Conservation (phyloP, 2,113 vertebrate species). For the Capreolus pygargus region DNA sequence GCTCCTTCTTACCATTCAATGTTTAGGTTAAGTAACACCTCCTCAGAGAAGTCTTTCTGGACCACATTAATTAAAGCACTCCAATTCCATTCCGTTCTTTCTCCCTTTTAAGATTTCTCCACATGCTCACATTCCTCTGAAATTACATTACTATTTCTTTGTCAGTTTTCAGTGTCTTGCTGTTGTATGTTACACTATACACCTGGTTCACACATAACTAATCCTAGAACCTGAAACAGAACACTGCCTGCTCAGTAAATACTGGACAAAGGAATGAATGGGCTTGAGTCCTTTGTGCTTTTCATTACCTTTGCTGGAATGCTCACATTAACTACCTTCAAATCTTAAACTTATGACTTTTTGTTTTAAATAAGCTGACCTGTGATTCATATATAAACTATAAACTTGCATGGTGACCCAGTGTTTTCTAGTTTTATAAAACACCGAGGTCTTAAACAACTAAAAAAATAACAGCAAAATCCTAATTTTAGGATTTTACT, state of each 20-base stretch:
- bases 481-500: not conserved
- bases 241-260: not conserved
- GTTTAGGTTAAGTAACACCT: not conserved
- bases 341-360: not conserved
- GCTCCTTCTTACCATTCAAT: not conserved
- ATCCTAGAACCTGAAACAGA: not conserved
- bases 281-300: not conserved
- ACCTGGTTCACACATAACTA: not conserved
- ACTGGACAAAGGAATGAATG: not conserved
- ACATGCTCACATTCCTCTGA: not conserved
- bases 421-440: not conserved
- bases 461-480: not conserved
- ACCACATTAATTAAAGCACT: not conserved
- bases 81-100: not conserved
- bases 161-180: not conserved
- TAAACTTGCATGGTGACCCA: not conserved
- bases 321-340: not conserved
- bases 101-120: not conserved
- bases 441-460: not conserved
- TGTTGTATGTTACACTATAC: not conserved
- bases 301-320: not conserved
- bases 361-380: not conserved
- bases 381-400: not conserved
- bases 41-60: not conserved
- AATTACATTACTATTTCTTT: not conserved